These are phyloP conservation scores for Hepsetus odoe DNA, from an alignment of 2,113 vertebrate genomes.

Conservation along the genomic window DNA sequence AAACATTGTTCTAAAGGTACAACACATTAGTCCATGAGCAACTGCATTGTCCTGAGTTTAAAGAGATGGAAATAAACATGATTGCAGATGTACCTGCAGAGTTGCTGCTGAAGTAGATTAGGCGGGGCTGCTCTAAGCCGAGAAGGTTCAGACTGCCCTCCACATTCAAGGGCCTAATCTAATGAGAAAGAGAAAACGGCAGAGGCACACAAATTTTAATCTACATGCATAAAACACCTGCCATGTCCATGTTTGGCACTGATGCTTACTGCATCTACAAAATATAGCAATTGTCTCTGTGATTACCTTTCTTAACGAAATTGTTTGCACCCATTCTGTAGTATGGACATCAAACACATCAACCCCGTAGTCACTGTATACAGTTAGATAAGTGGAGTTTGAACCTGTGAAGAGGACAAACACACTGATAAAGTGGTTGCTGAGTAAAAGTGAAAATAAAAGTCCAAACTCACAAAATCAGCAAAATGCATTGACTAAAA, in stretches of 20 bases:
- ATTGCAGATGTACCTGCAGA: constrained; percentile 76
- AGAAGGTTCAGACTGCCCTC: constrained; percentile 92
- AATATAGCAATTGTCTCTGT: too few relatives aligned
- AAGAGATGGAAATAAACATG: not conserved
- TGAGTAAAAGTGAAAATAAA: not conserved
- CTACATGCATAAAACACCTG: not conserved
- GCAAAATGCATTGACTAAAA: too few relatives aligned
- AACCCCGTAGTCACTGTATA: constrained; percentile 94
- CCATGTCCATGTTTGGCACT: not conserved
- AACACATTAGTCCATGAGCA: not conserved
- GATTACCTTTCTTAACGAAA: constrained; percentile 87
- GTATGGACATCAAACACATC: constrained; percentile 93
- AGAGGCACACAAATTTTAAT: constrained; percentile 6
- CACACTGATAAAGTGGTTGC: not conserved
- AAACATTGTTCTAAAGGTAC: not conserved
- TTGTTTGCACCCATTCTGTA: constrained; percentile 95
- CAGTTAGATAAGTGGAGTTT: constrained; percentile 85
- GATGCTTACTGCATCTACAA: not conserved
- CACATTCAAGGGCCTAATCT: constrained; percentile 91
- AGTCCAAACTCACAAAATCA: too few relatives aligned
- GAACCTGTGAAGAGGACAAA: constrained; percentile 78
- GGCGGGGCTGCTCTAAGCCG: constrained; percentile 85
- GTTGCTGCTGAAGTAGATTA: constrained; percentile 91
- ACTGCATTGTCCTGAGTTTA: not conserved
- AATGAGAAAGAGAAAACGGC: constrained; percentile 39